Base-by-base conservation (phyloP, 35 echinoderm and acorn worm species). In the Antedon bifida region DNA sequence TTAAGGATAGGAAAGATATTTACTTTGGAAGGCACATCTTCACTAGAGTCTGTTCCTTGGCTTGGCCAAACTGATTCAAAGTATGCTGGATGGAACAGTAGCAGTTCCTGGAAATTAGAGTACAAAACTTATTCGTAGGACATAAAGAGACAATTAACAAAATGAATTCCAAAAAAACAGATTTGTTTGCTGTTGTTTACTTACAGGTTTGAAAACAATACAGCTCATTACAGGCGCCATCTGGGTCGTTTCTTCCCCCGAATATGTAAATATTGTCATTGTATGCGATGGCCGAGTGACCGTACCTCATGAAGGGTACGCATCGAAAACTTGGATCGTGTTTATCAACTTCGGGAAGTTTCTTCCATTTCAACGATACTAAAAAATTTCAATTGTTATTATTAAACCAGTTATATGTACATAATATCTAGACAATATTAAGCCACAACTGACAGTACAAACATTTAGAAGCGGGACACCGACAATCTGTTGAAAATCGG, bases 181-280 rank as follows among this genome's bases (percentile, higher is more conserved):
- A 5, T 28, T 28, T 3, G 3, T 8, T 28, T 3, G 3, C 5
- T 36, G 29, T 11, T 14, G 19, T 5, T 9, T 30, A 92, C 95
- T 90, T 77, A 99, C 95, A 78, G 79, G 95, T 92, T 81, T 99
- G 85, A 88, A 88, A 99, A 36, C 79, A 83, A 85, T 85, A 99
- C 7, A 99, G 81, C 36, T 89, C 82, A 26, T 81, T 92, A 76
- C 88, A 85, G 10, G 95, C 95, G 23, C 95, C 95, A 32, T 86
- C 81, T 16, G 83, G 88, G 36, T 99, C 95, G 78, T 99, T 99
- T 36, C 91, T 84, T 34, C 95, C 95, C 36, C 95, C 95, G 88
- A 91, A 99, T 30, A 99, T 79, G 79, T 93, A 92, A 14, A 99
- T 76, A 73, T 82, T 83, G 35, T 88, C 95, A 21, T 90, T 55